phyloP scores from a whole-genome alignment of 2,113 vertebrate genomes.

The Chloropsis cyanopogon region DNA sequence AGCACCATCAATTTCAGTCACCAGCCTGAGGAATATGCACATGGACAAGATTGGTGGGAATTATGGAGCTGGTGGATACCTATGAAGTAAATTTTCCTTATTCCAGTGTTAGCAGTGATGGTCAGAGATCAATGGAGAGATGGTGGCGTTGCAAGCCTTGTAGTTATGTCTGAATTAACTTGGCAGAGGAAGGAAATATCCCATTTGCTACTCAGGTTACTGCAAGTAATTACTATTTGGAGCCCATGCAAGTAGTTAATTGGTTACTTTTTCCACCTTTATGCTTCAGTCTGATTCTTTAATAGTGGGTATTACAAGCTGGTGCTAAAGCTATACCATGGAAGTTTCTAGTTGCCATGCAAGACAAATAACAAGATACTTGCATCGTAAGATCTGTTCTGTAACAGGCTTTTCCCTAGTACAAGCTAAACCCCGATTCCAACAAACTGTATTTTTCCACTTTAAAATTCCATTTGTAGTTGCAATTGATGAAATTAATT shows the following conservation, averaged over 20 bases:
- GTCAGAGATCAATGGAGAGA: background rate
- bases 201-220: background rate
- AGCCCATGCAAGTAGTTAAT: background rate
- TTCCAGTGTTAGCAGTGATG: accelerated
- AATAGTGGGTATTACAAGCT: background rate
- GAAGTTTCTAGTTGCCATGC: background rate
- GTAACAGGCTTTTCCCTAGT: background rate
- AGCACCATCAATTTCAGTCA: background rate
- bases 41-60: background rate
- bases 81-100: background rate
- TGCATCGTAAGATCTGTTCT: background rate
- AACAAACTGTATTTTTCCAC: background rate
- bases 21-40: background rate
- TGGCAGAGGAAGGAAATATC: background rate
- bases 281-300: background rate
- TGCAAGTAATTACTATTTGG: background rate
- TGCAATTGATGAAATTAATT: background rate
- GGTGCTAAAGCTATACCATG: background rate
- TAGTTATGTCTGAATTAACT: background rate
- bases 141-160: background rate
- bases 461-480: background rate
- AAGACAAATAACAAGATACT: background rate
- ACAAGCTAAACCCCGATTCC: background rate
- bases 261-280: background rate
- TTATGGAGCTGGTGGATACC: background rate